Evolutionary conservation across 2,113 vertebrate species (phyloP), one percentile per base, ranked within the genome.

Genomic region (Pterocles gutturalis): DNA sequence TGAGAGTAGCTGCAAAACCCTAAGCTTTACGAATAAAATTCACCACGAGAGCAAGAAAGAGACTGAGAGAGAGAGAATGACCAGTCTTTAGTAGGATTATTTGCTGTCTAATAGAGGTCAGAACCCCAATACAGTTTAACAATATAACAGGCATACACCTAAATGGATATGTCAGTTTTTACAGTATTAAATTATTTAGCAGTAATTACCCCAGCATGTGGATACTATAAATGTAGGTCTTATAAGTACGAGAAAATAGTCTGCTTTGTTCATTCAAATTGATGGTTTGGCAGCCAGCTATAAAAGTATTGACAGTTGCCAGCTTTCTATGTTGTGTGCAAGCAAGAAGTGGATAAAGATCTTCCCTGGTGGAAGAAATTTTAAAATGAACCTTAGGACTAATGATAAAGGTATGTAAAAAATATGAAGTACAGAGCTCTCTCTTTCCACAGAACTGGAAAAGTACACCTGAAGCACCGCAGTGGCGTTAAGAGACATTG

Each of bases 141-240:
- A 98, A 97, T 98, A 97, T 96, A 97, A 96, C 90, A 94, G 96
- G 93, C 97, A 96, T 97, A 94, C 77, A 97, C 95, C 96, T 97
- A 97, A 98, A 97, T 97, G 93, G 96, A 96, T 98, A 96, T 98
- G 97, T 98, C 97, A 97, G 96, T 91, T 98, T 97, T 97, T 98
- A 97, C 96, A 93, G 96, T 97, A 98, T 98, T 98, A 98, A 98
- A 98, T 98, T 97, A 98, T 98, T 98, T 98, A 98, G 95, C 96
- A 96, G 96, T 98, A 98, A 98, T 98, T 98, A 97, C 97, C 97
- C 93, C 97, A 97, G 97, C 96, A 97, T 97, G 97, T 85, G 93
- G 94, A 97, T 98, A 96, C 93, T 94, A 97, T 97, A 98, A 97
- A 97, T 94, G 95, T 96, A 97, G 95, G 94, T 94, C 97, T 97